Evolutionary conservation across 35 echinoderm and acorn worm genomes (phyloP), one percentile per base, ranked within the genome.

Genomic region (Ophiothrix spiculata): DNA sequence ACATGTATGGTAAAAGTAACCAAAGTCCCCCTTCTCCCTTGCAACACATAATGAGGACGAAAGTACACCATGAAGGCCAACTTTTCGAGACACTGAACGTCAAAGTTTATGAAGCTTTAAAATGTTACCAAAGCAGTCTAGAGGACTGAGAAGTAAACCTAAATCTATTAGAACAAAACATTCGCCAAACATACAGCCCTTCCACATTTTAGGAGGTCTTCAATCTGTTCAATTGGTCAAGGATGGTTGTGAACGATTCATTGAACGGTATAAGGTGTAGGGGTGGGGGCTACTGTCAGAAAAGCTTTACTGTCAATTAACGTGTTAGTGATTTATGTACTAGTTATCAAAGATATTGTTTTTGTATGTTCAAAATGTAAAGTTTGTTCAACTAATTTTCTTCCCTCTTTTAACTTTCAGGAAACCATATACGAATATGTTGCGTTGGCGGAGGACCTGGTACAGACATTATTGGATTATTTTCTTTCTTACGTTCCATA

Each of bases 371-470:
- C 6, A 6, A 49, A 49, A 49, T 2, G 29, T n/a, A 2, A 4
- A 15, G 23, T 25, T 54, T 8, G 60, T 69, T 15, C 1, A 4
- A 69, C 4, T 28, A 15, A 15, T 69, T 2, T 2, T n/a, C 23
- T 12, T 25, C 29, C 1, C 4, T 25, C 23, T 69, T 6, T 69
- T 12, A 12, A 69, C 60, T 69, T 69, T 4, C 60, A 69, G 60
- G 60, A 2, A 69, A 69, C 25, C 60, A 69, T 79, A 25, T 79
- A 38, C 77, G 77, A 39, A 56, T 84, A 15, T 84, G 81, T 19
- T 84, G 81, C 81, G 23, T 84, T 31, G 81, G 81, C 3, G 81
- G 81, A 23, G 81, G 81, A 29, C 81, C 81, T 74, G 81, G 81
- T 1, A 64, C 81, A 84, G 81, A 84, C 35, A 34, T 63, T 34